Evolutionary conservation across 2,888 invertebrate species (phyloP), one percentile per base, ranked within the genome.

Genomic region (Tetheella fluctuosa): DNA sequence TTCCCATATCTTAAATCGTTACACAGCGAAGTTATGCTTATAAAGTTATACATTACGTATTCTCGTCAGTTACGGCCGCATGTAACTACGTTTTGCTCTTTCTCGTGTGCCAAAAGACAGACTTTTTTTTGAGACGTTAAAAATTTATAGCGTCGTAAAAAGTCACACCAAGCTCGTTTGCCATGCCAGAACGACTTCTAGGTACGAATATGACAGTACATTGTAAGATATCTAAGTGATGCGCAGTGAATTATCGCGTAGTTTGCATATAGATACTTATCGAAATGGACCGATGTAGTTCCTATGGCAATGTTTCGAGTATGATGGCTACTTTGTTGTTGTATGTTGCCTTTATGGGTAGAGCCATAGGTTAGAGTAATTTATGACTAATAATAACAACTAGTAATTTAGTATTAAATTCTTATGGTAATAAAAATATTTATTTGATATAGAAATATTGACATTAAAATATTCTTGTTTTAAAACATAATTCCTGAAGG

Each of bases 141-240:
- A 90, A 90, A 89, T 91, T 90, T 90, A 91, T 87, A 72, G 80
- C 78, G 74, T 87, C 89, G 81, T 91, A 91, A 91, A 91, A 90
- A 85, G 74, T 82, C 84, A 75, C 79, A 77, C 80, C 77, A 73
- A 79, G 78, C 81, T 81, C 86, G 86, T 85, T 86, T 84, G 81
- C 81, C 69, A 75, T 79, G 80, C 77, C 76, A 73, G 73, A 78
- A 77, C 78, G 76, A 75, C 67, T 77, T 76, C 76, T 70, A 76
- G 74, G 77, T 81, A 80, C 78, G 81, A 84, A 85, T 84, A 85
- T 86, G 83, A 84, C 74, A 77, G 81, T 81, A 85, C 83, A 80
- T 77, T 79, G 87, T 85, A 81, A 76, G 73, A 76, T 69, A 72
- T 71, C 65, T 65, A 62, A 71, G 71, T 78, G 73, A 80, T 76